A percentile compares a stretch with the other conserved stretches of the same genome.
Conservation (phyloP, 2,797 vertebrate genomes). For the Hirundo rustica region DNA sequence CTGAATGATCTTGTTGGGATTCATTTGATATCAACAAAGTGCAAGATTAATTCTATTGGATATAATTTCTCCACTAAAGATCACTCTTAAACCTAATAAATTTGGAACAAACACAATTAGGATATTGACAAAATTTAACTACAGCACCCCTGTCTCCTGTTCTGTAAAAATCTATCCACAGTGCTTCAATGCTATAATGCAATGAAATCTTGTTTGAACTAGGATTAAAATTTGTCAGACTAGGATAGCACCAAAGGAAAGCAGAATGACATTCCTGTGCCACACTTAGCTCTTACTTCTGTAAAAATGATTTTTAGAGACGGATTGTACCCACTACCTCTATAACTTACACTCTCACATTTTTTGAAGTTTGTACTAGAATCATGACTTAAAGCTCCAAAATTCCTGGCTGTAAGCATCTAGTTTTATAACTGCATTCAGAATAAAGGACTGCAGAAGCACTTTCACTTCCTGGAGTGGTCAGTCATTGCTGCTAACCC, state of each 20-base stretch:
- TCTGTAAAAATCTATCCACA: neutral
- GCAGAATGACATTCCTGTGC: neutral
- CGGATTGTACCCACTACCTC: neutral
- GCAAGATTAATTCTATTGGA: neutral
- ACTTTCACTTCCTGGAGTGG: neutral
- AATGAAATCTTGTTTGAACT: neutral
- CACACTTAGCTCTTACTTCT: neutral
- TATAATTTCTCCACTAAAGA: neutral
- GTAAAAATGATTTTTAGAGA: neutral
- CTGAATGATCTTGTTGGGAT: neutral
- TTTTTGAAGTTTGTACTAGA: neutral
- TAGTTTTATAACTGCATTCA: neutral
- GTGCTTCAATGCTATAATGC: neutral
- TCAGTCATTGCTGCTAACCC: neutral
- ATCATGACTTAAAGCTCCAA: neutral
- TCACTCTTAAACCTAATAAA: neutral
- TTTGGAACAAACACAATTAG: neutral
- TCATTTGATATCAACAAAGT: neutral
- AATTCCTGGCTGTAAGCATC: neutral
- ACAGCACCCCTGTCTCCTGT: neutral
- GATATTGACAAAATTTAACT: neutral
- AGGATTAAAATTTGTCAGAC: slow-evolving; percentile 3
- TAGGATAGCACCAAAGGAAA: slow-evolving; percentile 1
- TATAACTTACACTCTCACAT: neutral
- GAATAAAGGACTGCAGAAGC: neutral